Base-by-base conservation (phyloP, 2,113 vertebrate genomes). In the Acrocephalus kingi region DNA sequence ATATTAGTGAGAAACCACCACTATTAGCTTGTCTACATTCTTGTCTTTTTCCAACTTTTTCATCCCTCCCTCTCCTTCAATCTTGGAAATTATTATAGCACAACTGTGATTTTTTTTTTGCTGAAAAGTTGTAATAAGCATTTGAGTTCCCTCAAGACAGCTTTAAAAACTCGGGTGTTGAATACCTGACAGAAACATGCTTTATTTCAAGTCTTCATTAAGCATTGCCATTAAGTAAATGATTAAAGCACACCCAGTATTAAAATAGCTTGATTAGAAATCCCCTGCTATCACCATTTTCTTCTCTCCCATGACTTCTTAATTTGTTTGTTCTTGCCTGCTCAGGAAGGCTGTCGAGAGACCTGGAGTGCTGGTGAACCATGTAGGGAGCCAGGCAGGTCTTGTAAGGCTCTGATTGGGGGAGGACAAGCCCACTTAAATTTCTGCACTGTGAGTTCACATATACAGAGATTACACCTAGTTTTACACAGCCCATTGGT, bases 261-360 rank as follows among this genome's bases (percentile, higher is more conserved):
- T 93, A 94, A 93, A 95, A 92, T n/a, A 90, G 85, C 96, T 93
- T 81, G 84, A 96, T 96, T 94, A 97, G 94, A 93, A 95, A 95
- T 95, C 92, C 93, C 94, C 92, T 90, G 96, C 76, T 91, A 96
- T 84, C 92, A 90, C 37, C 8, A 37, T 74, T 87, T 88, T 90
- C 66, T 94, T 61, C 64, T 95, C 94, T 96, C 94, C 80, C 20
- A 1, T 58, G 93, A 96, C 59, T 93, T 82, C 64, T 59, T 90
- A 94, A 93, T 91, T 96, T 89, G 92, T 94, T 97, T 97, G 93
- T 91, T 96, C 91, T 96, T 51, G 24, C 49, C 87, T 52, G 85
- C 79, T 73, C 56, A 58, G 90, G 91, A 94, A 91, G 89, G 87
- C 81, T 89, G 84, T 43, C 0, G 0, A 83, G 79, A 96, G 85